Conservation (phyloP, 23 tunicate species). For the Trididemnum miniatum region DNA sequence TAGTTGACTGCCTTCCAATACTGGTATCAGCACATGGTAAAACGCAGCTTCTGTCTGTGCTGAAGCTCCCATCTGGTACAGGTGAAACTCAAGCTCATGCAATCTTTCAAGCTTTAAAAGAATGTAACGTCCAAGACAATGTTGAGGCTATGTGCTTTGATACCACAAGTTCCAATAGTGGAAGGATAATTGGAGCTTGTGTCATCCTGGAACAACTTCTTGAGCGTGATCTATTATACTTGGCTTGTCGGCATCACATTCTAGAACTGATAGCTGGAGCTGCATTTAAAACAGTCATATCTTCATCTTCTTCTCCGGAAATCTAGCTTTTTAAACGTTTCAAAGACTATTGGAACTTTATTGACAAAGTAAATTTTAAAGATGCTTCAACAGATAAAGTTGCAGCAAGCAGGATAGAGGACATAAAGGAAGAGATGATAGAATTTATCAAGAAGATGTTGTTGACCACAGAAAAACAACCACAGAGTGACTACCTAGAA, state of each 20-base stretch:
- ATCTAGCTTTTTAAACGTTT: slow-evolving; percentile 6
- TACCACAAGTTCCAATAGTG: too few species aligned
- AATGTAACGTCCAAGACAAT: background rate
- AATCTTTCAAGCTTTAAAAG: background rate
- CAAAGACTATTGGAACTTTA: background rate
- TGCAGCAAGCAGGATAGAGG: too few species aligned
- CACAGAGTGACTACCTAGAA: too few species aligned
- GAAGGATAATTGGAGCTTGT: too few species aligned
- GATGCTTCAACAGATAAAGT: too few species aligned
- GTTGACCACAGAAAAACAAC: too few species aligned
- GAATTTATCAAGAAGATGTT: too few species aligned
- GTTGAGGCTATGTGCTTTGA: background rate
- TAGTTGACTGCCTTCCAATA: slow-evolving; percentile 8
- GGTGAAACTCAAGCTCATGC: background rate
- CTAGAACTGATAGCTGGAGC: slow-evolving; percentile 1
- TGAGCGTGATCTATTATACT: too few species aligned
- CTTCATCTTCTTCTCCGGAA: background rate
- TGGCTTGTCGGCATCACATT: background rate
- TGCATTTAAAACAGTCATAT: slow-evolving; percentile 4
- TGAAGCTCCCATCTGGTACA: background rate
- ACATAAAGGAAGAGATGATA: too few species aligned
- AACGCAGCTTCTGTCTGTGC: slow-evolving; percentile 6
- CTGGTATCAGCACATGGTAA: background rate
- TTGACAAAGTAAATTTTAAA: background rate
- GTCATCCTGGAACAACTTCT: too few species aligned